Evolutionary conservation across 2,797 vertebrate genomes (phyloP), one percentile per base, ranked within the genome.

Genomic region (Phrynocephalus guinanensis): DNA sequence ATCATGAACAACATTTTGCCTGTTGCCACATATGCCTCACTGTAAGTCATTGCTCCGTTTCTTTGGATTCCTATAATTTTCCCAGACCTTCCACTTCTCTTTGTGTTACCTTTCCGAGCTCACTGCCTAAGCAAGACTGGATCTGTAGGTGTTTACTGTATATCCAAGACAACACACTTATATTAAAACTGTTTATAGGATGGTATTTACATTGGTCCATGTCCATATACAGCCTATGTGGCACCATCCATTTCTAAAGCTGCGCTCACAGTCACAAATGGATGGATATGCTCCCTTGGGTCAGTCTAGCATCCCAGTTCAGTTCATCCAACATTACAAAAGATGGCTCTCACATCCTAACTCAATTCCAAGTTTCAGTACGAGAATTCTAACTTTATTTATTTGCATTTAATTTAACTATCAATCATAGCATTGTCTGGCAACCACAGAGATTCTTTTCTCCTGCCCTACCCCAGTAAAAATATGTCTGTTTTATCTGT

Each of bases 381-480:
- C 20, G 78, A 79, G 48, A 50, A 20, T 60, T 60, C 16, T 33
- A 20, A 38, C 60, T 84, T 60, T 48, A 73, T 81, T 72, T 81
- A 73, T 80, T 80, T 80, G 56, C 52, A 88, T 73, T 87, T 76
- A 66, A 83, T 87, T 83, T 77, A 38, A 77, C 68, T 77, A 83
- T 87, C n/a, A 87, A 68, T 77, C 75, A 73, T 38, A 73, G 68
- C 38, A 3, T 33, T 75, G 9, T 52, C 44, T 44, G 60, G 26
- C n/a, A 80, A 56, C 56, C 33, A 28, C 5, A 26, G 15, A 52
- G 44, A 50, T 86, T 73, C 9, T 26, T 48, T 86, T 71, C 3
- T 18, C 44, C 20, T 10, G 67, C 80, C 78, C 75, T 77, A 11
- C 66, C 22, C 28, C 8, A 50, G 66, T 67, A 60, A 81, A 87